Percentiles rank a stretch among this genome's conserved stretches.
These are phyloP conservation scores for Erebia aethiops DNA, from an alignment of 2,888 invertebrate species.

Conservation along the genomic window DNA sequence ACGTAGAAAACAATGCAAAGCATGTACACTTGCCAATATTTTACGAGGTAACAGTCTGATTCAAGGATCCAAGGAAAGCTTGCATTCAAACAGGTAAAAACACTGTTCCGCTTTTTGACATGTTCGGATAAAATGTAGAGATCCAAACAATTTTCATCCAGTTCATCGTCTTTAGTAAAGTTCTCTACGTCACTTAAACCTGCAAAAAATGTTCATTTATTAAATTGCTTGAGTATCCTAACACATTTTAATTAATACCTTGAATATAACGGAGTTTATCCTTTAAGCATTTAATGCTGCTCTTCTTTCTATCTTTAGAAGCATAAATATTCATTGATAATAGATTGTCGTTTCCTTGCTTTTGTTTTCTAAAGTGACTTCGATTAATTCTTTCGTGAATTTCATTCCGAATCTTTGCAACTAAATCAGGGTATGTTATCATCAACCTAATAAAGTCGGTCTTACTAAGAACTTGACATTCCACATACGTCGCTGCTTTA, in stretches of 20 bases:
- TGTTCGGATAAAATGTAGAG: conserved; percentile 76
- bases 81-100: conserved; percentile 66
- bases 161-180: conserved; percentile 59
- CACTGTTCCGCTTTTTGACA: conserved; percentile 62
- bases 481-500: conserved; percentile 78
- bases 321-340: conserved; percentile 71
- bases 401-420: conserved; percentile 60
- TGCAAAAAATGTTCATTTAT: conserved; percentile 40
- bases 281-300: conserved; percentile 77
- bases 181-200: conserved; percentile 61
- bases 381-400: conserved; percentile 61
- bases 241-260: conserved; percentile 50
- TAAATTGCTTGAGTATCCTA: not conserved
- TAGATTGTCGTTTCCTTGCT: conserved; percentile 45
- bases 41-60: conserved; percentile 68
- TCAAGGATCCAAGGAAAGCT: conserved; percentile 78
- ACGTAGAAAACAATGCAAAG: conserved; percentile 67
- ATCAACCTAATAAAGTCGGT: conserved; percentile 75
- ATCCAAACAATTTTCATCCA: conserved; percentile 70
- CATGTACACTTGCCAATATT: conserved; percentile 77
- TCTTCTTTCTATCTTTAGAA: conserved; percentile 72
- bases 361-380: conserved; percentile 54
- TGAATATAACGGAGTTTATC: conserved; percentile 72
- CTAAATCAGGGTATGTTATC: conserved; percentile 74
- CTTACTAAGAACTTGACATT: conserved; percentile 79